Evolutionary conservation across 2,797 vertebrate species (phyloP), one percentile per base, ranked within the genome.

Genomic region (Stomatorhinus walkeri): DNA sequence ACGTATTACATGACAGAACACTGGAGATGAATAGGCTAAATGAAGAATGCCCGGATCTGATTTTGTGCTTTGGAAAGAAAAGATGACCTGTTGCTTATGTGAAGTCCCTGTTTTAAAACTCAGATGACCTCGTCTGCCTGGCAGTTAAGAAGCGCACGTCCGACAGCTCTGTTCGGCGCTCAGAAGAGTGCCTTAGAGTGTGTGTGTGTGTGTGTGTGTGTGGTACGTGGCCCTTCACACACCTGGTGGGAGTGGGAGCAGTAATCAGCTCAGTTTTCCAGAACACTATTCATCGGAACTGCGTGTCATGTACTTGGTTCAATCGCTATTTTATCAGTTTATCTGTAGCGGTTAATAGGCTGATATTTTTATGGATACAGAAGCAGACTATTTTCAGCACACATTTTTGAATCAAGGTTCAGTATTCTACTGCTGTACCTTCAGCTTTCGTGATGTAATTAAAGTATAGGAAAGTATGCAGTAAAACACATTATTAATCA

Each of bases 201-300:
- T 14, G 9, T 76, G 49, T 52, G 79, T 88, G 81, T 88, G 81
- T 81, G 43, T 88, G 59, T 87, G 32, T 16, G n/a, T 16, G 81
- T 83, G 49, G 52, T 32, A 81, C 52, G 1, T 85, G 81, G 48
- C 49, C 64, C 46, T 51, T 84, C n/a, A 49, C n/a, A 24, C 43
- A 51, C 43, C 19, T 48, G 16, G n/a, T 40, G 36, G 72, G 72
- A 6, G 0, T 54, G 14, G 32, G 36, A 10, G 28, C 0, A 72
- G 36, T 40, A 43, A 79, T 79, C 40, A 43, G 12, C 36, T 43
- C 36, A 16, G 40, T 79, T 43, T 79, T 43, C 3, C 72, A 43
- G 3, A 32, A 32, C 24, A 12, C 24, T 68, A 7, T 68, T 68
- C 10, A 76, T 40, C 32, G 40, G 36, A 43, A n/a, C 6, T 43